Evolutionary conservation across 2,888 invertebrate genomes (phyloP), one percentile per base, ranked within the genome.

Genomic region (Drosophila vallismaia): DNA sequence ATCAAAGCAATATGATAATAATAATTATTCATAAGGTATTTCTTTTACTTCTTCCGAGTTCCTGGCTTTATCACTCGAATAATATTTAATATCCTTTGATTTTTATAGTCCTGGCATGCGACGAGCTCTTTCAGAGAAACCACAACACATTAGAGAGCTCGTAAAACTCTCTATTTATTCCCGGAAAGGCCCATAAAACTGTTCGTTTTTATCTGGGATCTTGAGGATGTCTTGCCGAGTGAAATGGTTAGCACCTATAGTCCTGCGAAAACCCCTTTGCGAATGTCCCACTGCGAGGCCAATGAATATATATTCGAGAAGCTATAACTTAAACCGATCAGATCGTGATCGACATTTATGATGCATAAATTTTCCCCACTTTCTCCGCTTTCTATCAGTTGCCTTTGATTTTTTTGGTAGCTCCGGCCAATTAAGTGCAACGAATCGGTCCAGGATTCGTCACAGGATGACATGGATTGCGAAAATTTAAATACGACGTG

Each of bases 281-380:
- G 2, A 28, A 4, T 19, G 28, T 29, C 38, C 56, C 26, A 19
- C n/a, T 9, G 12, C 40, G 29, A 29, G 29, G 9, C 8, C 4
- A 12, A 42, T 40, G 53, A 53, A 40, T 42, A 40, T 24, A 4
- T 12, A 4, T 24, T 29, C 3, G 2, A 8, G 29, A 1, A 8
- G 31, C 54, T 38, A 38, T 36, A 38, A 24, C 50, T 36, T 8
- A 6, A 24, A 7, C 40, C 29, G 5, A 45, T 44, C 29, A 4
- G 40, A 48, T 70, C 81, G 85, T 78, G 50, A 55, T 69, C 84
- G 82, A 87, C 82, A 87, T 85, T 83, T 83, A 87, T 87, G 82
- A 73, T 67, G 70, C 87, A 83, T 83, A 85, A 76, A 83, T 83
- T 85, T 76, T 38, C 53, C 62, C 46, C 49, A 73, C 79, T 82